A percentile compares a stretch with the other conserved stretches of the same genome.
Conservation (phyloP, 2,113 vertebrate genomes). For the Oryzias celebensis region DNA sequence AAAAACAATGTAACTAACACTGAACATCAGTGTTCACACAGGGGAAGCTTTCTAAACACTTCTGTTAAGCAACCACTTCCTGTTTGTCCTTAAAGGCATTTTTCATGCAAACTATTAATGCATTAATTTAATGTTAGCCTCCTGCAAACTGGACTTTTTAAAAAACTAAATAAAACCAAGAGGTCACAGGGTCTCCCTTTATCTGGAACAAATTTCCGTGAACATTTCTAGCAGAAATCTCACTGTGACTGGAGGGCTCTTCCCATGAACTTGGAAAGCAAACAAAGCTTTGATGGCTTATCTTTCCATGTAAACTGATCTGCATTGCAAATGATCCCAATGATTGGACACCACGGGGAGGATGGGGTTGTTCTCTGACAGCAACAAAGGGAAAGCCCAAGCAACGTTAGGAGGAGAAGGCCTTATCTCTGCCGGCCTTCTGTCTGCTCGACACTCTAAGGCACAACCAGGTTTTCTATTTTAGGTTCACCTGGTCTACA, state of each 20-base stretch:
- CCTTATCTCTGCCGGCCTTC: slow-evolving; percentile 68
- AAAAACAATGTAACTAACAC: no score
- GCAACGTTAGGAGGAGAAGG: slow-evolving; percentile 34
- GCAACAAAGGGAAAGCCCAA: slow-evolving; percentile 56
- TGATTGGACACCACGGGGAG: slow-evolving; percentile 42
- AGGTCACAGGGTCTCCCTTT: slow-evolving; percentile 17
- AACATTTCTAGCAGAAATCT: slow-evolving; percentile 40
- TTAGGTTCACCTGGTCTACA: no score
- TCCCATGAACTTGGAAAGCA: slow-evolving; percentile 64
- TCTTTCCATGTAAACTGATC: slow-evolving; percentile 55
- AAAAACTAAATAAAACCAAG: slow-evolving; percentile 24
- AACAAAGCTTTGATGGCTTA: slow-evolving; percentile 58
- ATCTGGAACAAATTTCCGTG: slow-evolving; percentile 7
- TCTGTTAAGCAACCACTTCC: background rate
- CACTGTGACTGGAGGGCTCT: slow-evolving; percentile 30
- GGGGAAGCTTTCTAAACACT: background rate
- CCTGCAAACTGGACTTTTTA: slow-evolving; percentile 1
- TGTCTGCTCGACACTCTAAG: slow-evolving; percentile 15
- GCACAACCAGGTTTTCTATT: no score
- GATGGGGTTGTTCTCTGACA: slow-evolving; percentile 35
- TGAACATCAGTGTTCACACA: background rate
- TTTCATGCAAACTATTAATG: slow-evolving; percentile 18
- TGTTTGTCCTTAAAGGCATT: slow-evolving; percentile 25
- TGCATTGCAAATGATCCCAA: slow-evolving; percentile 75
- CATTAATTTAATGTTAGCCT: slow-evolving; percentile 24